phyloP scores from a whole-genome alignment of 2,113 vertebrate species.

The Epinephelus lanceolatus region DNA sequence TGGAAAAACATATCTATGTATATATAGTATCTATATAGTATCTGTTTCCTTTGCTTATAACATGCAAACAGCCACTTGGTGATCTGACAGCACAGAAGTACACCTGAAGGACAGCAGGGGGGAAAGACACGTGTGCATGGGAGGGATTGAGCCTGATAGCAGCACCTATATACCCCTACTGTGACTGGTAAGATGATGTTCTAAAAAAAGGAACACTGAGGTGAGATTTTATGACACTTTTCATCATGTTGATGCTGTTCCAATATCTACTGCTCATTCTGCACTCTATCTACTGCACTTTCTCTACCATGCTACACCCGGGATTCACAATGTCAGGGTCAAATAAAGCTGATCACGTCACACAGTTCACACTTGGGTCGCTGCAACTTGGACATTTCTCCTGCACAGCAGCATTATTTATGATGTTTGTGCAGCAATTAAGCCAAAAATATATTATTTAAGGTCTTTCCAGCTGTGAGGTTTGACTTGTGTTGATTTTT shows the following conservation, averaged over 20 bases:
- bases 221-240: constrained; percentile 57
- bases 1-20: constrained; percentile 82
- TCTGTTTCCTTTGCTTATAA: constrained; percentile 87
- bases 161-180: constrained; percentile 61
- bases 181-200: constrained; percentile 56
- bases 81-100: constrained; percentile 87
- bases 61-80: constrained; percentile 89
- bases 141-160: constrained; percentile 54
- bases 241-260: constrained; percentile 29
- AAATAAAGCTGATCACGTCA: constrained; percentile 2
- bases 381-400: not conserved
- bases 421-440: constrained; percentile 3
- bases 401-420: not conserved
- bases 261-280: constrained; percentile 20
- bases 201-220: constrained; percentile 61
- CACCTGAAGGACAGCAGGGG: constrained; percentile 73
- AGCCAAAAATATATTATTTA: constrained; percentile 15
- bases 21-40: constrained; percentile 86
- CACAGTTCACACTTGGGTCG: constrained; percentile 12
- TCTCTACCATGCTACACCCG: constrained; percentile 7
- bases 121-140: constrained; percentile 48
- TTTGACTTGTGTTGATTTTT: constrained; percentile 6
- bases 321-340: constrained; percentile 19
- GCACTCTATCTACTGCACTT: constrained; percentile 10
- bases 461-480: not conserved